Percentiles rank a stretch among this genome's conserved stretches.
These are phyloP conservation scores for Myotis pilosus DNA, from an alignment of 2,797 vertebrate genomes.

Conservation along the genomic window DNA sequence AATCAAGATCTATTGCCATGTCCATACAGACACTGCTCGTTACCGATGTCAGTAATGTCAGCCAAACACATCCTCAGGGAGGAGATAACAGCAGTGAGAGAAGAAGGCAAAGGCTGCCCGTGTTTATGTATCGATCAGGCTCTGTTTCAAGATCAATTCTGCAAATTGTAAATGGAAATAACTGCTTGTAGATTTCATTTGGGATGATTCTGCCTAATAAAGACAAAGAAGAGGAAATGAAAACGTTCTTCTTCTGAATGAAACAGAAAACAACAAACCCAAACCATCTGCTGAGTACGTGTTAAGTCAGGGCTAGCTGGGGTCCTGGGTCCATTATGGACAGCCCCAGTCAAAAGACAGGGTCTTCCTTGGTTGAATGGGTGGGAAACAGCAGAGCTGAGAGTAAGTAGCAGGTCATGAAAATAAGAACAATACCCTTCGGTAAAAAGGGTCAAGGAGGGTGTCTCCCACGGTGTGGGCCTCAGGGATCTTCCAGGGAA, in stretches of 20 bases:
- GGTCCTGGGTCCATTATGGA: too few species aligned
- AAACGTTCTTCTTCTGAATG: background rate
- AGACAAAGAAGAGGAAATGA: background rate
- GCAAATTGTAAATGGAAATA: background rate
- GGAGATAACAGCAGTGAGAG: background rate
- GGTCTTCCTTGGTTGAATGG: accelerated
- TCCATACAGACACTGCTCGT: background rate
- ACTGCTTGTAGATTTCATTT: background rate
- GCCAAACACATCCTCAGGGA: background rate
- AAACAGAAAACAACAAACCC: background rate
- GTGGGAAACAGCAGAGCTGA: background rate
- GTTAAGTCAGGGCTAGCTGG: background rate
- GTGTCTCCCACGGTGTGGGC: accelerated
- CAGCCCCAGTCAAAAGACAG: too few species aligned
- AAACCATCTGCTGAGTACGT: background rate
- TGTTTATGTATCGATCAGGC: background rate
- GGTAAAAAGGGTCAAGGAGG: background rate
- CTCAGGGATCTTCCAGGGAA: background rate
- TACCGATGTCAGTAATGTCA: background rate
- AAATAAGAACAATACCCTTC: background rate
- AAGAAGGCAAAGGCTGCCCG: too few species aligned
- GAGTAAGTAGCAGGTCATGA: background rate
- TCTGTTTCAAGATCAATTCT: background rate
- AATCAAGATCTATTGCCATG: background rate
- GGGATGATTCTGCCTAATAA: background rate